phyloP scores from a whole-genome alignment of 2,797 vertebrate species.

The Sebastes nivosus region DNA sequence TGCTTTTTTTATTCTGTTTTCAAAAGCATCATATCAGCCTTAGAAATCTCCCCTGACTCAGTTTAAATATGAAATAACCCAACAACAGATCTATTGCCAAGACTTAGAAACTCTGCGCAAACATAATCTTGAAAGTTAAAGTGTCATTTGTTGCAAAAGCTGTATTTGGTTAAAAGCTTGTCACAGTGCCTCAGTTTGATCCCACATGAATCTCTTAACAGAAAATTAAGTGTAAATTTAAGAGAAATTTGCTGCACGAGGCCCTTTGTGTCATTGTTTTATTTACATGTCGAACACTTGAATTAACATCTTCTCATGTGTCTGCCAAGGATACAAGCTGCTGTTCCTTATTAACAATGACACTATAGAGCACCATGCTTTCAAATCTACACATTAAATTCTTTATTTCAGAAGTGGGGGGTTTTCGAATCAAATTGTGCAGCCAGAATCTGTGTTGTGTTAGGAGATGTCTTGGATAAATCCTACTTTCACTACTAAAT shows the following conservation, averaged over 20 bases:
- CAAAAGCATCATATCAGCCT: background rate
- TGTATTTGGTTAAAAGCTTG: background rate
- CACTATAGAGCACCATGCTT: background rate
- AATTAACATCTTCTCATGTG: background rate
- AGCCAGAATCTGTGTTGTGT: background rate
- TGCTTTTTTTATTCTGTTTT: background rate
- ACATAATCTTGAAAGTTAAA: background rate
- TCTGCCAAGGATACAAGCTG: background rate
- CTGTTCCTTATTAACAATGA: background rate
- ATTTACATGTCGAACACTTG: background rate
- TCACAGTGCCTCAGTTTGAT: background rate
- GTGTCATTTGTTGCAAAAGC: background rate
- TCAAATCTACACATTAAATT: background rate
- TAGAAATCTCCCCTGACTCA: background rate
- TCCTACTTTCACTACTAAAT: background rate
- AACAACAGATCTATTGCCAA: background rate
- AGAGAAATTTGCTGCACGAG: too few relatives aligned
- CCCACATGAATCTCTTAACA: too few relatives aligned
- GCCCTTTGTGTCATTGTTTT: too few relatives aligned
- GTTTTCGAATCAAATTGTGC: background rate
- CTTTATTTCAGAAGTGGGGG: background rate
- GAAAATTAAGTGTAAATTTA: too few relatives aligned
- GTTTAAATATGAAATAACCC: background rate
- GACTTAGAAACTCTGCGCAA: background rate
- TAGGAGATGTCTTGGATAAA: background rate